Percentiles rank a stretch among this genome's conserved stretches.
These are phyloP conservation scores for Heliocidaris erythrogramma DNA, from an alignment of 35 echinoderm and acorn worm genomes.

Conservation along the genomic window DNA sequence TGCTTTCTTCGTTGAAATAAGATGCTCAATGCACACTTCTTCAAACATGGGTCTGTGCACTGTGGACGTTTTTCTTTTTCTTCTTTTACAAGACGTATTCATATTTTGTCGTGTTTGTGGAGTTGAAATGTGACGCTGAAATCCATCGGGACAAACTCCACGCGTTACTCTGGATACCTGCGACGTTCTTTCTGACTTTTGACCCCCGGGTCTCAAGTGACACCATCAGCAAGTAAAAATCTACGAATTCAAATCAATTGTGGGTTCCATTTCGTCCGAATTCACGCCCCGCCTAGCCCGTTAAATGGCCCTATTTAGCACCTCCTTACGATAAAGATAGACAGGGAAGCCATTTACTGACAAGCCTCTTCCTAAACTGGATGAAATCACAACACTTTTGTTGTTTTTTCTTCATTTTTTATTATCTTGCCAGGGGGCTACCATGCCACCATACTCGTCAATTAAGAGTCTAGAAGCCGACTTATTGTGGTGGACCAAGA, in stretches of 20 bases:
- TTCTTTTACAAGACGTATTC: neutral
- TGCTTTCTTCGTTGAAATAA: too few relatives aligned
- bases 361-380: neutral
- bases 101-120: neutral
- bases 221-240: neutral
- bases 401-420: neutral
- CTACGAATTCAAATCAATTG: neutral
- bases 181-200: neutral
- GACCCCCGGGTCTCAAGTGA: neutral
- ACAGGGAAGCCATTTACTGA: neutral
- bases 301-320: constrained; percentile 14
- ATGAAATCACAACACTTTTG: neutral
- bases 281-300: neutral
- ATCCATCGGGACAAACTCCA: neutral
- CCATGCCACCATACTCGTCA: neutral
- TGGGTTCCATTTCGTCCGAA: neutral
- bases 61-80: neutral
- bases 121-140: neutral
- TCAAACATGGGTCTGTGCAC: too few relatives aligned
- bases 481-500: neutral
- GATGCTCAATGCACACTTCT: too few relatives aligned
- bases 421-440: neutral
- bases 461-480: constrained; percentile 4
- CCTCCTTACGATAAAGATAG: constrained; percentile 6
- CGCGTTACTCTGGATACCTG: neutral